Evolutionary conservation across 30 jellyfish, hydroid and myxozoan genomes (phyloP).

Genomic region (Nemopilema nomurai): DNA sequence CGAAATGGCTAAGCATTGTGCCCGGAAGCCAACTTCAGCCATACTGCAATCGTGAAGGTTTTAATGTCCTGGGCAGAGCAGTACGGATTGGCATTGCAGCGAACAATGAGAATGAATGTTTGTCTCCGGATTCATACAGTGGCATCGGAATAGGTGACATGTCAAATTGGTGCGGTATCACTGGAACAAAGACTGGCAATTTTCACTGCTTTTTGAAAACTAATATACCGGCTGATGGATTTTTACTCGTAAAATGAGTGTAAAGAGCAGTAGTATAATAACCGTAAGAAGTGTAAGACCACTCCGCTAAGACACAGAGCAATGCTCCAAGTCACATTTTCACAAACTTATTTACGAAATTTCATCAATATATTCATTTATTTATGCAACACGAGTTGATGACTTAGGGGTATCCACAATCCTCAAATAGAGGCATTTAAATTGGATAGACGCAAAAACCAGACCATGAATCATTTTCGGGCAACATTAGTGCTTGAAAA

Average conservation of each 20-base stretch:
- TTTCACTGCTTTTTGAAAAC: not conserved
- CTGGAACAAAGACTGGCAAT: not conserved
- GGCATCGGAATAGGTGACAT: not conserved
- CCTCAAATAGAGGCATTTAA: too few species aligned
- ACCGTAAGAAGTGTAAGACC: too few species aligned
- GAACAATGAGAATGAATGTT: not conserved
- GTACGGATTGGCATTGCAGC: not conserved
- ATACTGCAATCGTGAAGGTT: not conserved
- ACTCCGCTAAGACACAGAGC: too few species aligned
- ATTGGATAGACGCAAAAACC: too few species aligned
- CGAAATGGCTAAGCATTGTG: not conserved
- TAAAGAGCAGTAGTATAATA: not conserved
- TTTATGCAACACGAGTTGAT: too few species aligned
- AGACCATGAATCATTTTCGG: too few species aligned
- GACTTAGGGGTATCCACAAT: too few species aligned
- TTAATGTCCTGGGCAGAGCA: not conserved
- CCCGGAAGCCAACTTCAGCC: not conserved
- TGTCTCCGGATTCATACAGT: not conserved
- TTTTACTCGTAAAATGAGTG: not conserved
- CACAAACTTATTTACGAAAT: too few species aligned
- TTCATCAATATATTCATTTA: too few species aligned
- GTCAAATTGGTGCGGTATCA: not conserved
- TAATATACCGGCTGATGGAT: not conserved
- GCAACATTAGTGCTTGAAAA: too few species aligned
- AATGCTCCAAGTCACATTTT: too few species aligned